Percentiles rank a stretch among this genome's conserved stretches.
Conservation (phyloP, 2,888 invertebrate genomes). For the Eurytoma californica region DNA sequence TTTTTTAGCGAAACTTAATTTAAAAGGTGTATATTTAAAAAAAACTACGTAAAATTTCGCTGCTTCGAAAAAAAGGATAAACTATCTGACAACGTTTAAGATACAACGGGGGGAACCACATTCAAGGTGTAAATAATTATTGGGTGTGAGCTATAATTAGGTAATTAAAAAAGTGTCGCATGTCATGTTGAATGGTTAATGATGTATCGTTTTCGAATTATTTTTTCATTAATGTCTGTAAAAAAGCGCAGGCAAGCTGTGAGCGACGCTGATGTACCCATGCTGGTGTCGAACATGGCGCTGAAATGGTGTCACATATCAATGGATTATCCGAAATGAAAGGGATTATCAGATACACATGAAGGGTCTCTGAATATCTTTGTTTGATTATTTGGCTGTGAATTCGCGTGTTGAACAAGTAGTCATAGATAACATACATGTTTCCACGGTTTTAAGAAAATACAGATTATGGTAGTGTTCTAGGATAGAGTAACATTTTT, state of each 20-base stretch:
- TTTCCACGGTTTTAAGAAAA: constrained; percentile 10
- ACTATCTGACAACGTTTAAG: constrained; percentile 59
- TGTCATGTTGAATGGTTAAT: constrained; percentile 35
- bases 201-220: constrained; percentile 33
- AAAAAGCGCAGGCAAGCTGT: constrained; percentile 51
- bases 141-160: constrained; percentile 42
- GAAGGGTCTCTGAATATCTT: constrained; percentile 3
- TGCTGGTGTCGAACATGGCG: constrained; percentile 43
- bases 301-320: constrained; percentile 37
- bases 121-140: constrained; percentile 58
- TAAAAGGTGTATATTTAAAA: neutral
- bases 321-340: constrained; percentile 29
- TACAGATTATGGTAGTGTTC: constrained; percentile 5
- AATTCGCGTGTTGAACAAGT: constrained; percentile 12
- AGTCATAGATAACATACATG: constrained; percentile 6
- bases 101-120: constrained; percentile 55
- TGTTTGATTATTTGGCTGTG: constrained; percentile 29
- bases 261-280: constrained; percentile 34
- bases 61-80: constrained; percentile 57
- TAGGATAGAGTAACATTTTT: constrained; percentile 18
- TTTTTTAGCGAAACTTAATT: neutral
- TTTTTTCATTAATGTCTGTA: constrained; percentile 38
- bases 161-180: constrained; percentile 40
- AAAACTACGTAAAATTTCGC: constrained; percentile 50
- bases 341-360: constrained; percentile 12